Percentiles rank a stretch among this genome's conserved stretches.
Evolutionary conservation across 1,140 invertebrate genomes (phyloP).

Genomic region (Leguminivora glycinivorella): DNA sequence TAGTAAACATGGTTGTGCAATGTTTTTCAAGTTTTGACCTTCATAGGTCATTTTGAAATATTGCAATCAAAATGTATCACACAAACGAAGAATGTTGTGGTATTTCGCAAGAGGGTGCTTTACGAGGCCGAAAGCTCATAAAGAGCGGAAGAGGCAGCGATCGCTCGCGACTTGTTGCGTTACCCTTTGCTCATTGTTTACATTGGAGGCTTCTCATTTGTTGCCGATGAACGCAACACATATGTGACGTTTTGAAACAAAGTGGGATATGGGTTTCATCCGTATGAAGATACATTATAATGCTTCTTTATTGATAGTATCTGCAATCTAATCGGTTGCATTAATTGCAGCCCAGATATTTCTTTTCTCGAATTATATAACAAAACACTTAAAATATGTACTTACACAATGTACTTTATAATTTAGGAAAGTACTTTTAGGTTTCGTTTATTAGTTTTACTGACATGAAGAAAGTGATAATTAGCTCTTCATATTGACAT

Average conservation of each 20-base stretch:
- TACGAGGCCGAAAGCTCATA: slow-evolving; percentile 42
- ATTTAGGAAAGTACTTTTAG: no score
- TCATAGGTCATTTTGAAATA: background rate
- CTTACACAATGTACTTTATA: no score
- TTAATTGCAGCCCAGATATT: no score
- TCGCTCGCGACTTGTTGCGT: slow-evolving; percentile 62
- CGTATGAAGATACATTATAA: no score
- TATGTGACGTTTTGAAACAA: slow-evolving; percentile 35
- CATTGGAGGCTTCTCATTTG: slow-evolving; percentile 43
- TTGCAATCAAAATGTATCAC: background rate
- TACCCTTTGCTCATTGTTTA: slow-evolving; percentile 48
- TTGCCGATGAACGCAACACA: slow-evolving; percentile 16
- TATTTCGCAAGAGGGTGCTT: background rate
- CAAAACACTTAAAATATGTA: no score
- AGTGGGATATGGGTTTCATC: no score
- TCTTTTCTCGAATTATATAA: no score
- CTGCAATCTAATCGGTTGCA: no score
- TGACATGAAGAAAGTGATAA: no score
- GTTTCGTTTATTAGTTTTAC: no score
- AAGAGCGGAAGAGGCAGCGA: slow-evolving; percentile 47
- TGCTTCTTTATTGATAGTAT: no score
- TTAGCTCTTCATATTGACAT: no score
- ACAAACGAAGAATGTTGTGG: background rate
- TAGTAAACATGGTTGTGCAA: background rate
- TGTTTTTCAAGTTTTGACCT: background rate